Percentiles rank a stretch among this genome's conserved stretches.
These are phyloP conservation scores for Serinus canaria DNA, from an alignment of 2,113 vertebrate genomes.

Conservation along the genomic window DNA sequence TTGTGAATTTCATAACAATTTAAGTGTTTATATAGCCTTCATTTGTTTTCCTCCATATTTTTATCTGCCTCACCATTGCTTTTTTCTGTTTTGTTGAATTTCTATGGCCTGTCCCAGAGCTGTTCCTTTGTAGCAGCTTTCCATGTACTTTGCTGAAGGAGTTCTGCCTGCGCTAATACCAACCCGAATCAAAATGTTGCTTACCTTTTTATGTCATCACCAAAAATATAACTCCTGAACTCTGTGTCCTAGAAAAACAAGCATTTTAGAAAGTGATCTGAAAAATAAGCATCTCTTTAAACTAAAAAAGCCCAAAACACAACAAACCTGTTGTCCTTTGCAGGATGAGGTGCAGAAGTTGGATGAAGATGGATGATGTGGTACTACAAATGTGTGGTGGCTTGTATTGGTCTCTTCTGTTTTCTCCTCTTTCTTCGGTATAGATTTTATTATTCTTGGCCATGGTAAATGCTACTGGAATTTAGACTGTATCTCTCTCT, in stretches of 20 bases:
- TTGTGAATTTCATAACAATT: not conserved
- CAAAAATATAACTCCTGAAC: not conserved
- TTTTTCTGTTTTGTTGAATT: not conserved
- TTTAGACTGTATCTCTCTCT: not conserved
- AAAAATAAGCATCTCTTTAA: not conserved
- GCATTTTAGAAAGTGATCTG: not conserved
- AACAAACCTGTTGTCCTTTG: not conserved
- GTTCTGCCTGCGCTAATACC: not conserved
- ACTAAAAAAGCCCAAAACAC: not conserved
- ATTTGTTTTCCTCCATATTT: not conserved
- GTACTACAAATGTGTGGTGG: not conserved
- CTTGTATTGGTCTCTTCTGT: not conserved
- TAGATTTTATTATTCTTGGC: not conserved
- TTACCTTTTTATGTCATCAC: not conserved
- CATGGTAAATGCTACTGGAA: not conserved
- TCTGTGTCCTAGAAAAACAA: not conserved
- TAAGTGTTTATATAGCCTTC: not conserved
- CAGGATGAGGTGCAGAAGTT: not conserved
- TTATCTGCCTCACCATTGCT: not conserved
- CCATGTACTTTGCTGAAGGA: not conserved
- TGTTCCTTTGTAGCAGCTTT: not conserved
- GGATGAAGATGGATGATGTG: not conserved
- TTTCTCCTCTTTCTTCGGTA: not conserved
- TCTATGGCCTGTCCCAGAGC: not conserved
- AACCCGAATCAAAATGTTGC: not conserved